phyloP scores from a whole-genome alignment of 2,113 vertebrate genomes.

The Sinosuthora webbiana region DNA sequence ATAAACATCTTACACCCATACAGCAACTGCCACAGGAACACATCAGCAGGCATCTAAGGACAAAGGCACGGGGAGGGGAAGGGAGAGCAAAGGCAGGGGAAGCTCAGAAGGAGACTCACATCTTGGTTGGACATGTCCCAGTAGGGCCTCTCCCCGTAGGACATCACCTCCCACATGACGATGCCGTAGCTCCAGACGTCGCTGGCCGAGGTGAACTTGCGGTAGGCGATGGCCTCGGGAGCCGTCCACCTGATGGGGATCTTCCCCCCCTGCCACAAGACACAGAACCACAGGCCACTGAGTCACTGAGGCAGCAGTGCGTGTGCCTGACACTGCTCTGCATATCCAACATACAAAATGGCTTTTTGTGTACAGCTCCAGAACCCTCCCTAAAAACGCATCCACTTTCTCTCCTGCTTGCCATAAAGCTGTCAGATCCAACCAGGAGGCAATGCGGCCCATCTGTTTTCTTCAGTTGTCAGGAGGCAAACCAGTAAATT shows the following conservation, averaged over 20 bases:
- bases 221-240: slow-evolving; percentile 96
- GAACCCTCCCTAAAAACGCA: neutral
- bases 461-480: slow-evolving; percentile 44
- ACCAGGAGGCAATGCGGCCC: slow-evolving; percentile 27
- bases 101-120: slow-evolving; percentile 74
- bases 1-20: neutral
- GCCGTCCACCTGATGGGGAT: slow-evolving; percentile 98
- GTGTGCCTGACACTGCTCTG: neutral
- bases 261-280: slow-evolving; percentile 88
- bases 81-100: neutral
- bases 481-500: slow-evolving; percentile 44
- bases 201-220: slow-evolving; percentile 95
- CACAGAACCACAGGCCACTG: neutral
- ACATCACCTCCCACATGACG: slow-evolving; percentile 99
- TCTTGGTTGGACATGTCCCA: slow-evolving; percentile 99
- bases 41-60: neutral
- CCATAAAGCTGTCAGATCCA: slow-evolving; percentile 37
- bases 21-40: neutral
- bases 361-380: neutral
- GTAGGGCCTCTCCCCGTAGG: slow-evolving; percentile 95
- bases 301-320: neutral
- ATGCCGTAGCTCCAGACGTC: slow-evolving; percentile 98
- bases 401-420: neutral
- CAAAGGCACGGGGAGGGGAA: accelerated
- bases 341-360: neutral